These are phyloP conservation scores for Euglossa dilemma DNA, from an alignment of 1,140 invertebrate species.

Conservation along the genomic window DNA sequence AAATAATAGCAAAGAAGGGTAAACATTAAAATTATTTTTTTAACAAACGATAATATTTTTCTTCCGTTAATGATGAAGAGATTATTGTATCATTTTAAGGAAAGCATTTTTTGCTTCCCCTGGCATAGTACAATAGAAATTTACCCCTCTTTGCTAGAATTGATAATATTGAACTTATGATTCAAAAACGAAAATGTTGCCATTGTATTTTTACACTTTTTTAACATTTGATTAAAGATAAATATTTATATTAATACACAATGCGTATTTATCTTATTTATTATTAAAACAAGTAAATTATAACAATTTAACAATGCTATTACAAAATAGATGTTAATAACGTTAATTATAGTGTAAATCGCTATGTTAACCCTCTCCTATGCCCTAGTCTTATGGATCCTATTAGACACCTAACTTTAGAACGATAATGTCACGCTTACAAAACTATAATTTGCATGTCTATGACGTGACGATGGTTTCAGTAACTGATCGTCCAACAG, in stretches of 20 bases:
- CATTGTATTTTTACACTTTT: background rate
- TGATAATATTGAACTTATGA: background rate
- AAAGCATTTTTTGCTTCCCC: background rate
- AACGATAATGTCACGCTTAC: too few relatives aligned
- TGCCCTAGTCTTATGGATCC: too few relatives aligned
- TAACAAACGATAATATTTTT: background rate
- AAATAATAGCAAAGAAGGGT: background rate
- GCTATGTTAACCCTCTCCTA: background rate
- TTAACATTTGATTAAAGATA: background rate
- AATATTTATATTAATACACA: conserved; percentile 20
- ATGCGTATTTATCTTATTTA: background rate
- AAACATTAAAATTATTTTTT: background rate
- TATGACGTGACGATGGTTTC: too few relatives aligned
- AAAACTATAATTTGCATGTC: too few relatives aligned
- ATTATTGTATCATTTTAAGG: background rate
- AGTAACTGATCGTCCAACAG: too few relatives aligned
- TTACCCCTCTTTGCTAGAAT: background rate
- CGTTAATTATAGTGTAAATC: background rate
- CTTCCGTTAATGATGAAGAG: background rate
- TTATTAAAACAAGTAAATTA: background rate
- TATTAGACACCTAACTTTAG: too few relatives aligned
- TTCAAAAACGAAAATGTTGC: background rate
- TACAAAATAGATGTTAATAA: background rate
- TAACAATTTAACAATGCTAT: background rate
- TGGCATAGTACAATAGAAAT: background rate